Base-by-base conservation (phyloP, 2,113 vertebrate genomes). In the Amblyornis subalaris region DNA sequence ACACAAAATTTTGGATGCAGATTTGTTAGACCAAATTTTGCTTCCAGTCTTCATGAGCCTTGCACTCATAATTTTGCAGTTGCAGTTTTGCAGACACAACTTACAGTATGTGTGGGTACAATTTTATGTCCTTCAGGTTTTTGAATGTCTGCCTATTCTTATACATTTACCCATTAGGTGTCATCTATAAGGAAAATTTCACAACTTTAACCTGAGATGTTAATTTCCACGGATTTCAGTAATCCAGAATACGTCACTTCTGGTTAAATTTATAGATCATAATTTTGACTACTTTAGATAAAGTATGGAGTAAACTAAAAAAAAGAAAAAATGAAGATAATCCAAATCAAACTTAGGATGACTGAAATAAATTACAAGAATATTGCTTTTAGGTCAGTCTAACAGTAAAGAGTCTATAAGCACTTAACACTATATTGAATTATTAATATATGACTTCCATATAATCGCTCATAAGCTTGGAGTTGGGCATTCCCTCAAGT, bases 361-460 rank as follows among this genome's bases (percentile, higher is more conserved):
- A 57, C 20, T 61, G 58, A 71, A 89, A 85, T 75, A 79, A 91
- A 67, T 74, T 54, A 36, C 4, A 77, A 79, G 21, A 53, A 53
- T 74, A 65, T 33, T 72, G 5, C 10, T 85, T 82, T 88, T 69
- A 82, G 42, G 40, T n/a, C 61, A 57, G 13, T 74, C 67, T 78
- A 65, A 79, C 33, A 83, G 21, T 62, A 45, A 79, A 90, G 45
- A 66, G 36, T 53, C 11, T 65, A 42, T 48, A 72, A 72, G 58
- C 7, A 29, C 20, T 77, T 86, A 78, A 82, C 23, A 24, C 5
- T 58, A 6, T 70, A 45, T 31, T 88, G 44, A 94, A 82, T 92
- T 92, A 89, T 85, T 89, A 93, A 81, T 18, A 48, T 60, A 83
- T 55, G 57, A 53, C 61, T 94, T 84, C 69, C 14, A 33, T 85